These are phyloP conservation scores for Platysteira castanea DNA, from an alignment of 2,113 vertebrate species.

Conservation along the genomic window DNA sequence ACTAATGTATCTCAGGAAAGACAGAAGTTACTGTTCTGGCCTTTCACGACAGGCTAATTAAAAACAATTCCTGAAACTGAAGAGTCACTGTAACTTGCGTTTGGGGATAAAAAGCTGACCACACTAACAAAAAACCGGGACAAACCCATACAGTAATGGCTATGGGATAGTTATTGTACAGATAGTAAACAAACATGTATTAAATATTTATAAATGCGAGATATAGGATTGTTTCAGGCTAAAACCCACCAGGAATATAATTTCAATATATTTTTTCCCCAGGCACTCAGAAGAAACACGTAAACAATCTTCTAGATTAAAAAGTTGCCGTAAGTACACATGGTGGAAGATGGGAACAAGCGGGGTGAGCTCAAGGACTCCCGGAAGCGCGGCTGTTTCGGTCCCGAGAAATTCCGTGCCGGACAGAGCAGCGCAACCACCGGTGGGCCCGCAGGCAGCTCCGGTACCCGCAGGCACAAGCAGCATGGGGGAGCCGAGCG, in stretches of 20 bases:
- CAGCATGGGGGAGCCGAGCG: background rate
- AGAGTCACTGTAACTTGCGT: rapidly evolving
- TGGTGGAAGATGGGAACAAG: background rate
- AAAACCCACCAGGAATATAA: background rate
- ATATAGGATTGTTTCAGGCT: background rate
- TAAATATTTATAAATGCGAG: background rate
- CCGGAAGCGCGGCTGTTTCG: background rate
- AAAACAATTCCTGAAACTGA: background rate
- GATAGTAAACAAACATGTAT: background rate
- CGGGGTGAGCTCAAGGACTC: background rate
- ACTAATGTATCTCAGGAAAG: background rate
- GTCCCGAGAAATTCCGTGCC: background rate
- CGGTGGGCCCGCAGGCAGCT: background rate
- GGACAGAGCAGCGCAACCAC: background rate
- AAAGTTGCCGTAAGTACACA: rapidly evolving
- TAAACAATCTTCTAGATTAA: background rate
- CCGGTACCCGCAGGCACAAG: background rate
- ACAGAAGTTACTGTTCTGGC: background rate
- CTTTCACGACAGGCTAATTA: background rate
- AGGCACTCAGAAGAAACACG: background rate
- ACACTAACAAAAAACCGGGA: background rate
- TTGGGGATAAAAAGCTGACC: background rate
- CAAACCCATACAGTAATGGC: background rate
- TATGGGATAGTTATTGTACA: background rate
- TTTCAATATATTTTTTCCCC: rapidly evolving